Evolutionary conservation across 2,797 vertebrate species (phyloP).

Genomic region (Labeo calbasu): DNA sequence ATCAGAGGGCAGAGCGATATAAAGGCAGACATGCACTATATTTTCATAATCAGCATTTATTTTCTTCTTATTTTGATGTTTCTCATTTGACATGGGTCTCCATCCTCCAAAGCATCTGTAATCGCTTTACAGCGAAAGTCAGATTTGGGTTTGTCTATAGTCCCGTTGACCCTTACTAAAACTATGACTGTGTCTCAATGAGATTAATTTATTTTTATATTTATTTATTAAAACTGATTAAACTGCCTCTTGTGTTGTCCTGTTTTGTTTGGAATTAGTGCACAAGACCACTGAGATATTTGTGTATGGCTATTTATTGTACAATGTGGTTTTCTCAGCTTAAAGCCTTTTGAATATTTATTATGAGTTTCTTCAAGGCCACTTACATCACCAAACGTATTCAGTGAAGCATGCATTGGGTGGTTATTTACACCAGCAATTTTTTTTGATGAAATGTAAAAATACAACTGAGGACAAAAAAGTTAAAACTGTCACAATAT

Average conservation of each 20-base stretch:
- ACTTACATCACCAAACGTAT: constrained; percentile 48
- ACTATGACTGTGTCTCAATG: constrained; percentile 69
- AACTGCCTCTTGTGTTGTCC: constrained; percentile 53
- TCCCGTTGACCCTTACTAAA: constrained; percentile 70
- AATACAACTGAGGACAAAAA: constrained; percentile 1
- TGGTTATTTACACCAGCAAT: constrained; percentile 12
- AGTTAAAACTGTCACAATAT: constrained; percentile 14
- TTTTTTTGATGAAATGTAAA: constrained; percentile 21
- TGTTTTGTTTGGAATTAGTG: constrained; percentile 53
- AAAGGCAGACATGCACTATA: constrained; percentile 1
- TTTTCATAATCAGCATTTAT: constrained; percentile 40
- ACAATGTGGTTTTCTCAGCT: constrained; percentile 18
- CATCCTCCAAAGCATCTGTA: constrained; percentile 46
- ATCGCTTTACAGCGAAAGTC: constrained; percentile 38
- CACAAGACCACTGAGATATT: background rate
- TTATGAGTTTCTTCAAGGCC: constrained; percentile 57
- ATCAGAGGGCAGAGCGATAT: background rate
- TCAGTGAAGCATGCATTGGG: constrained; percentile 2
- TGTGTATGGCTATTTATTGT: constrained; percentile 1
- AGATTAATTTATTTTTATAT: constrained; percentile 82
- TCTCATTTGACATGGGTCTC: constrained; percentile 48
- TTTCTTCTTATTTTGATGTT: constrained; percentile 33
- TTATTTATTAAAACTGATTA: constrained; percentile 83
- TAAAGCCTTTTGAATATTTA: constrained; percentile 28
- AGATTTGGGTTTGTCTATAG: constrained; percentile 66